These are phyloP conservation scores for Entomyzon cyanotis DNA, from an alignment of 2,113 vertebrate species.

Conservation along the genomic window DNA sequence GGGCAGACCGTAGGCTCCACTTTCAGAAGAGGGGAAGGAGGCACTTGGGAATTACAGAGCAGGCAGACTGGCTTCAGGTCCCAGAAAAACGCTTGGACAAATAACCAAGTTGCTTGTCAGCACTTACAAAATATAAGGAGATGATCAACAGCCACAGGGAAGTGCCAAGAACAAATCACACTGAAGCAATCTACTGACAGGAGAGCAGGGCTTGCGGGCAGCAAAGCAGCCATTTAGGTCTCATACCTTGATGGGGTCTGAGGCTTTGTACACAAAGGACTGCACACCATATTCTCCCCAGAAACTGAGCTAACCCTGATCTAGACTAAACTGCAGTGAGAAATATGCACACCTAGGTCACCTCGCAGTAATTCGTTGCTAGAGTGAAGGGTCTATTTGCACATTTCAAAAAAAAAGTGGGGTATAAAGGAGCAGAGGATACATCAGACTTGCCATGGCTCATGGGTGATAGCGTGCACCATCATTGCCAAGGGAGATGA, in stretches of 20 bases:
- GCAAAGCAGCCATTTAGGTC: not conserved
- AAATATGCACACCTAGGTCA: rapidly evolving
- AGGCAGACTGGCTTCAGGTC: slow-evolving; percentile 18
- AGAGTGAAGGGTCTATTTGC: not conserved
- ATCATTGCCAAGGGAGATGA: not conserved
- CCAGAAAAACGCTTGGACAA: slow-evolving; percentile 50
- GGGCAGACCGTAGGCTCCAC: not conserved
- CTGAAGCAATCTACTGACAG: slow-evolving; percentile 37
- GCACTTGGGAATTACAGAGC: not conserved
- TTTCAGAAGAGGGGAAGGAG: slow-evolving; percentile 28
- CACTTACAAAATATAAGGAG: slow-evolving; percentile 58
- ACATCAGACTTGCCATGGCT: not conserved
- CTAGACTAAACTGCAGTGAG: not conserved
- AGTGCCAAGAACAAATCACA: slow-evolving; percentile 55
- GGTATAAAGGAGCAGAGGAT: not conserved
- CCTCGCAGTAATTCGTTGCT: not conserved
- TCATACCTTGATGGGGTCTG: not conserved
- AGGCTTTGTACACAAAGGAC: not conserved
- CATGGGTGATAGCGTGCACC: not conserved
- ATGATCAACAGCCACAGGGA: slow-evolving; percentile 45
- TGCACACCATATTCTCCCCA: not conserved
- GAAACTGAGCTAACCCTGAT: not conserved
- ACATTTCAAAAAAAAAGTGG: not conserved
- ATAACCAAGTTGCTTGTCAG: slow-evolving; percentile 53
- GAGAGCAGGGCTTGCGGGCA: not conserved